Evolutionary conservation across 1,140 invertebrate species (phyloP), one percentile per base, ranked within the genome.

Genomic region (Brachionus paranguensis): DNA sequence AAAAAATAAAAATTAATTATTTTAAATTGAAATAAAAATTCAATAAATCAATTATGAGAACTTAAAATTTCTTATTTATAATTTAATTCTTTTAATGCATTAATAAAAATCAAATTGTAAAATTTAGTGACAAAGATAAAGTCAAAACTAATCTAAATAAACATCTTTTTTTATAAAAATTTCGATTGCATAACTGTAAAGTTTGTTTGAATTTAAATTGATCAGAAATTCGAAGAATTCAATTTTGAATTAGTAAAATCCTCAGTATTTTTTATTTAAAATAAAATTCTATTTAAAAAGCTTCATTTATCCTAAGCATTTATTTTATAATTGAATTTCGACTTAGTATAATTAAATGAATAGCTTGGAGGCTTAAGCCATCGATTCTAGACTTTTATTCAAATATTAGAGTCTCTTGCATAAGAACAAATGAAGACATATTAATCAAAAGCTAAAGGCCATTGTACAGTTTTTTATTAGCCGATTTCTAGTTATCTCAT

Each of bases 1-100:
- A 27, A 76, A 76, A 37, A 76, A 76, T 76, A 76, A 76, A 76
- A 76, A 76, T 50, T 76, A 76, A 50, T 12, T 17, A 27, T 29
- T 76, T 74, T n/a, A 43, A 43, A 43, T 72, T 72, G 12, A 41
- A 17, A 7, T 20, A 43, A 72, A 43, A 41, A 43, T 43, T 45
- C n/a, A 72, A 43, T 60, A 60, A 60, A 60, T 53, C 47, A 53
- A 53, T 53, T 53, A 53, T 53, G 47, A 53, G 17, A 53, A 53
- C 11, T 50, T 53, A 53, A 17, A 53, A 53, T 53, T 53, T 4
- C 47, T 53, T 37, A 37, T 37, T 37, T 37, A 37, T 37, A 60
- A 60, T 60, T 55, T 4, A n/a, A 55, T 55, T 55, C n/a, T 55
- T 55, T 55, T 14, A 55, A 55, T 17, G 17, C n/a, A 55, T 8